These are phyloP conservation scores for Pithys albifrons DNA, from an alignment of 2,113 vertebrate genomes.

Conservation along the genomic window DNA sequence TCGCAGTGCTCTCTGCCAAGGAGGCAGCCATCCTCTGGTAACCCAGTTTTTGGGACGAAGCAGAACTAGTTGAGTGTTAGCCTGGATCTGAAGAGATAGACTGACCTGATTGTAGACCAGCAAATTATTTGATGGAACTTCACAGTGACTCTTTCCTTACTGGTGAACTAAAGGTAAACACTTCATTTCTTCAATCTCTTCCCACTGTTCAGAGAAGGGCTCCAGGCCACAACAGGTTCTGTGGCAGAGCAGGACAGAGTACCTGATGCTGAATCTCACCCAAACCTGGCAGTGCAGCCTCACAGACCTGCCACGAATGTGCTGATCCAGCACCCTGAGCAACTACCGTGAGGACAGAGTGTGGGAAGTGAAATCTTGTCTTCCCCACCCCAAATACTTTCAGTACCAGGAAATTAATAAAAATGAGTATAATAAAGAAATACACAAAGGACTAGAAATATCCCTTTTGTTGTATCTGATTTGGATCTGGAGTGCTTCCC, in stretches of 20 bases:
- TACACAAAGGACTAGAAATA: slow-evolving; percentile 53
- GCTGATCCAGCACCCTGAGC: not conserved
- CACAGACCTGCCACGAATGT: not conserved
- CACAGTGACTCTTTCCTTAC: not conserved
- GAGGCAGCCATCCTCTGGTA: not conserved
- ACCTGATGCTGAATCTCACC: not conserved
- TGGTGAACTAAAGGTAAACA: not conserved
- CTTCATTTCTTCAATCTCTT: not conserved
- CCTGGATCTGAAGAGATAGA: not conserved
- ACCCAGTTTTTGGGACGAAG: not conserved
- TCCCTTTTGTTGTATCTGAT: slow-evolving; percentile 50
- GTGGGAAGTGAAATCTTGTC: slow-evolving; percentile 12
- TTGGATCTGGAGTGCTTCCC: slow-evolving; percentile 58
- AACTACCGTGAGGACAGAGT: not conserved
- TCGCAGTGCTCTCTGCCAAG: not conserved
- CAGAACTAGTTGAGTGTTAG: not conserved
- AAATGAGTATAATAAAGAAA: slow-evolving; percentile 48
- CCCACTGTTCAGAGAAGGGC: not conserved
- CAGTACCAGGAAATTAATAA: slow-evolving; percentile 63
- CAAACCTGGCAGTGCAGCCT: accelerated
- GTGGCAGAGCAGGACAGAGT: not conserved
- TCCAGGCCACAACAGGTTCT: not conserved
- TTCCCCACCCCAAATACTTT: not conserved
- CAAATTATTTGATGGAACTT: not conserved
- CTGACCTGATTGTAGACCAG: not conserved